phyloP scores from a whole-genome alignment of 2,888 invertebrate species.

The Himalopsyche tibetana region DNA sequence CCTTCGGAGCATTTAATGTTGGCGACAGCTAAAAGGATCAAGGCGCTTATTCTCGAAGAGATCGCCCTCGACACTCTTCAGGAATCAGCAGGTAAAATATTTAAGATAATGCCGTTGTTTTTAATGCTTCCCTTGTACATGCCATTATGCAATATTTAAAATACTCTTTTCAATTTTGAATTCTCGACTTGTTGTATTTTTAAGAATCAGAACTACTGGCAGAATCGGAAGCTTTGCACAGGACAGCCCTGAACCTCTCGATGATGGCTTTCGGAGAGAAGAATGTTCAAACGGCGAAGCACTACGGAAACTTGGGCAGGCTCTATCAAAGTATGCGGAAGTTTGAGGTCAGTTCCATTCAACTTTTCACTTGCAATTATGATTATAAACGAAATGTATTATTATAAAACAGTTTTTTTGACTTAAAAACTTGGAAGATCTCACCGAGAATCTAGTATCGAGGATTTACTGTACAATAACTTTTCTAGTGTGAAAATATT shows the following conservation, averaged over 20 bases:
- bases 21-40: constrained; percentile 93
- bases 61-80: constrained; percentile 89
- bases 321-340: constrained; percentile 95
- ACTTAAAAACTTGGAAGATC: too few species aligned
- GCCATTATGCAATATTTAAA: too few species aligned
- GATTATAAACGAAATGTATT: neutral
- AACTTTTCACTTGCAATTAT: neutral
- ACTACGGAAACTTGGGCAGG: constrained; percentile 95
- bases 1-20: constrained; percentile 90
- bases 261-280: constrained; percentile 92
- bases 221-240: constrained; percentile 90
- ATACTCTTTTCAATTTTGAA: neutral
- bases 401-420: too few species aligned
- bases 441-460: too few species aligned
- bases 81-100: constrained; percentile 71
- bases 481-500: too few species aligned
- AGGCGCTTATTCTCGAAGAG: constrained; percentile 94
- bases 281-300: constrained; percentile 96
- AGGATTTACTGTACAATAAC: too few species aligned
- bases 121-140: too few species aligned
- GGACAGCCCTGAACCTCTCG: constrained; percentile 87
- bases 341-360: constrained; percentile 78
- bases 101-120: neutral
- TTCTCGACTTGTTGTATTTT: constrained; percentile 34
- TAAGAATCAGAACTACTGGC: constrained; percentile 79